Conservation (phyloP, 1,140 invertebrate genomes). For the Brachionus rubens region DNA sequence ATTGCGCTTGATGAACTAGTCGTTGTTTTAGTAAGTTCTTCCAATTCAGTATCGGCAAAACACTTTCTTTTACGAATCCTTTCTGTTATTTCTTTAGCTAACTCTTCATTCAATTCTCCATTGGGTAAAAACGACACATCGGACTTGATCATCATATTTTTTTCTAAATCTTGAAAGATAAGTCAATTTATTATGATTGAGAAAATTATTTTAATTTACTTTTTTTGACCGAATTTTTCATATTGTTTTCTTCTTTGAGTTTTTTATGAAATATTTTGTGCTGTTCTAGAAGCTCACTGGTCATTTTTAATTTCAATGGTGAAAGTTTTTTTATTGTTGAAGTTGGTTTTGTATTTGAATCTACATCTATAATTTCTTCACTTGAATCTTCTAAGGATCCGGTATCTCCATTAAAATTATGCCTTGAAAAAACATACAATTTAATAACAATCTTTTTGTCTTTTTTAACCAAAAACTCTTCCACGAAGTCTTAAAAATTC, state of each 20-base stretch:
- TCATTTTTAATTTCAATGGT: background rate
- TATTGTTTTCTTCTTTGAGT: conserved; percentile 24
- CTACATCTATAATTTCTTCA: background rate
- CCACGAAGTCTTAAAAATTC: too few relatives aligned
- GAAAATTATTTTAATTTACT: background rate
- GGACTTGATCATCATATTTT: background rate
- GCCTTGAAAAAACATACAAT: background rate
- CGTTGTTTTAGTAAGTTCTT: conserved; percentile 50
- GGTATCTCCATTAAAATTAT: conserved; percentile 9
- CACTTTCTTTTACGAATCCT: conserved; percentile 61
- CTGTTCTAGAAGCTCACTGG: conserved; percentile 4
- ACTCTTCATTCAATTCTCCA: background rate
- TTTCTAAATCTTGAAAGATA: background rate
- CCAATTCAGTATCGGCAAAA: conserved; percentile 62
- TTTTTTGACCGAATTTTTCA: conserved; percentile 32
- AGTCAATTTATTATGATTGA: background rate
- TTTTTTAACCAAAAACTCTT: too few relatives aligned
- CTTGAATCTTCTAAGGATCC: background rate
- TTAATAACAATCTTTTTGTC: too few relatives aligned
- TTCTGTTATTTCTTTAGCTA: conserved; percentile 52
- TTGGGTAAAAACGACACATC: background rate
- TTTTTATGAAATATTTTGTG: conserved; percentile 31
- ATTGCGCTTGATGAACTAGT: background rate
- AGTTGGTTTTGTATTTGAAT: background rate
- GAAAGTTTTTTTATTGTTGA: background rate